Evolutionary conservation across 2,113 vertebrate species (phyloP), one percentile per base, ranked within the genome.

Genomic region (Gymnocephalus cernua): DNA sequence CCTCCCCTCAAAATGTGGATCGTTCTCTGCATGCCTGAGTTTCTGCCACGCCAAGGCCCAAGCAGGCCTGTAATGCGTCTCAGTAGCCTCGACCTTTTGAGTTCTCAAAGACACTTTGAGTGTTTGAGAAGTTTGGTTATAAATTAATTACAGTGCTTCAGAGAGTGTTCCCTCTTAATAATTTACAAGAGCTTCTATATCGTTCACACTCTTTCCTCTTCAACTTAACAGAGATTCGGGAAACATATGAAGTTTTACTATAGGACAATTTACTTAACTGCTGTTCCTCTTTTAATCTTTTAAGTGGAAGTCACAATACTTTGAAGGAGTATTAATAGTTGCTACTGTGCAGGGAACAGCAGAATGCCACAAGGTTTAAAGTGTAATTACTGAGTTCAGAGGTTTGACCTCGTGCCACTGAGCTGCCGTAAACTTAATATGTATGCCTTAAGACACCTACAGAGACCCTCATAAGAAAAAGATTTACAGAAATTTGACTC

Each of bases 21-120:
- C 77, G 86, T 89, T 95, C 84, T 78, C 80, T 79, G 77, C 85
- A 91, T 85, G 85, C 89, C 86, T 84, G 32, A 48, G 50, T 48
- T 58, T 89, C 74, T 86, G 65, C 78, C 58, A 38, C 48, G 68
- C 62, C 19, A 79, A 88, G 45, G 83, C 77, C 69, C 62, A 16
- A 76, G 59, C 70, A 77, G 77, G 59, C 68, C 25, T 29, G 51
- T 62, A 62, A 38, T 27, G 38, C 57, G 25, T 45, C 58, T 63
- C 1, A 0, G 57, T 25, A 14, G 23, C 51, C 38, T 76, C 6
- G 6, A 41, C 47, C 32, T 54, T 56, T 44, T 56, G 15, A 82
- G 41, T 58, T 66, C 14, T 77, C 29, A 63, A 38, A 53, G 29
- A 67, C 41, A 53, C 48, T 29, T 3, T 38, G 51, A 27, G 76